Evolutionary conservation across 1,140 invertebrate species (phyloP).

Genomic region (Cotesia chilonis): DNA sequence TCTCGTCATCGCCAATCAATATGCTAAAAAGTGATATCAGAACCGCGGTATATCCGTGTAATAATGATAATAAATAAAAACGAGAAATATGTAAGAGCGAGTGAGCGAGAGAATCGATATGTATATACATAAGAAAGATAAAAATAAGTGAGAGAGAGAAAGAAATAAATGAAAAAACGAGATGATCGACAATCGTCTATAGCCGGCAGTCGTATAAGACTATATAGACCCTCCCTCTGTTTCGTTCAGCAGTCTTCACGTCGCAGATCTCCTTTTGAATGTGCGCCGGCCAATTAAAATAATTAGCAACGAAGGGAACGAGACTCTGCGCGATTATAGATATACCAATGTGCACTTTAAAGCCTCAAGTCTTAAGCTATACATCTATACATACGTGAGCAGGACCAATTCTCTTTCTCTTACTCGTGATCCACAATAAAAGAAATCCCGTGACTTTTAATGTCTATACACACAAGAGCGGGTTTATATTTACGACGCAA

Average conservation of each 20-base stretch:
- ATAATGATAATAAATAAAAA: slow-evolving; percentile 32
- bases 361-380: background rate
- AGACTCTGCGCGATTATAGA: slow-evolving; percentile 30
- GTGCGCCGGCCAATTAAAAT: slow-evolving; percentile 62
- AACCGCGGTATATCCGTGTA: slow-evolving; percentile 29
- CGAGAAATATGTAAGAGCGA: slow-evolving; percentile 33
- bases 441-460: background rate
- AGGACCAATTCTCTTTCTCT: no score
- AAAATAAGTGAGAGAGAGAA: slow-evolving; percentile 10
- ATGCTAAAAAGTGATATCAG: slow-evolving; percentile 61
- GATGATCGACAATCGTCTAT: slow-evolving; percentile 49
- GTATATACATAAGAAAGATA: background rate
- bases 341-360: slow-evolving; percentile 19
- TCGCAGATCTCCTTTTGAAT: slow-evolving; percentile 52
- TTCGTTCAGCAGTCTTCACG: background rate
- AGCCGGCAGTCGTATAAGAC: slow-evolving; percentile 42
- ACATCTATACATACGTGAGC: background rate
- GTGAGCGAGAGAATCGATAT: background rate
- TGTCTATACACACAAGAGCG: background rate
- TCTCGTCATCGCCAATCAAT: slow-evolving; percentile 65
- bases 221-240: background rate
- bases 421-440: background rate
- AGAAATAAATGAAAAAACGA: slow-evolving; percentile 26
- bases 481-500: slow-evolving; percentile 23
- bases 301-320: slow-evolving; percentile 57